Base-by-base conservation (phyloP, 2,888 invertebrate species). In the Cordylochernes scorpioides region DNA sequence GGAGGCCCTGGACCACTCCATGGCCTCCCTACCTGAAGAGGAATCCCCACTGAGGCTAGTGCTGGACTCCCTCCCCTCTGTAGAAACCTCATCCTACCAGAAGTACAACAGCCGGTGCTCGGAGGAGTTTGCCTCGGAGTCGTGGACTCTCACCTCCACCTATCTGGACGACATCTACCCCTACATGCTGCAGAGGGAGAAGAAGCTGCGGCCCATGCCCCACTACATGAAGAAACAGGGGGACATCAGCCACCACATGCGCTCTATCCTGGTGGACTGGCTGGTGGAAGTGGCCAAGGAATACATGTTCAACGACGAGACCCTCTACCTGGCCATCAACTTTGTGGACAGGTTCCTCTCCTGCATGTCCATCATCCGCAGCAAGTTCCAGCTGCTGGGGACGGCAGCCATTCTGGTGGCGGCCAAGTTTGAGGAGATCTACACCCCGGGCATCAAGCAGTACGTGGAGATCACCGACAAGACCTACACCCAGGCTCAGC, bases 401-500 rank as follows among this genome's bases (percentile, higher is more conserved):
- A 86, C 91, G 14, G 78, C 91, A 32, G 82, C 86, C 44, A 78
- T 94, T 64, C 86, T 88, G 48, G 71, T 91, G 50, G 91, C 91
- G 39, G 65, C 86, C 10, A 97, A 97, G 71, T 94, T 82, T 49
- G 94, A 94, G 58, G 94, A 94, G 57, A 84, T 94, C 39, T 84
- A 82, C 50, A 88, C 94, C 7, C 94, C 91, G 39, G 82, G 84
- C 51, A 72, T 91, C 38, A 62, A 67, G 5, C 91, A 94, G 59
- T 91, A 91, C 61, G 88, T 86, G 17, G 88, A 86, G 58, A 86
- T 94, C 43, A 94, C 94, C 2, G 91, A 94, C 49, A 82, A 91
- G 50, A 88, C 91, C 0, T 94, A 91, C 56, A 71, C 71, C 2
- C 78, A 78, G 51, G 67, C 49, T 31, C 58, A 55, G 49, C 75